phyloP scores from a whole-genome alignment of 2,888 invertebrate species.

The Brenthis hecate region DNA sequence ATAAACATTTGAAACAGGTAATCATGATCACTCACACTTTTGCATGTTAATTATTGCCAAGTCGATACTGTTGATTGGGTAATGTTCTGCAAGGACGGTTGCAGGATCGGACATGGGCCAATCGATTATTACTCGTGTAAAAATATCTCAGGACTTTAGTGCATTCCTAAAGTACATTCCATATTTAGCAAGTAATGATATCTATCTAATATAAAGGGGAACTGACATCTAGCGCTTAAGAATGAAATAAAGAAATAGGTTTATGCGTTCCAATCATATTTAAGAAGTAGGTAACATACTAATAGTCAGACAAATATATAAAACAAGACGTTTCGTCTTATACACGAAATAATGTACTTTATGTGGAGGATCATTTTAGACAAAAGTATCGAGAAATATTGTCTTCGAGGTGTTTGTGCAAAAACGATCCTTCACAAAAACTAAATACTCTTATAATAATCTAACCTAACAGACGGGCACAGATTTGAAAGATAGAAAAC shows the following conservation, averaged over 20 bases:
- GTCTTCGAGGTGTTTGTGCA: slow-evolving; percentile 36
- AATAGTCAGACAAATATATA: slow-evolving; percentile 60
- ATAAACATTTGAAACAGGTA: slow-evolving; percentile 44
- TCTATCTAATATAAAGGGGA: slow-evolving; percentile 37
- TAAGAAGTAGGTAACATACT: slow-evolving; percentile 44
- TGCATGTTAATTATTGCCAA: slow-evolving; percentile 39
- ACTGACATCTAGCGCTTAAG: slow-evolving; percentile 64
- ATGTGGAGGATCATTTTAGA: slow-evolving; percentile 44
- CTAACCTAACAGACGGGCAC: slow-evolving; percentile 71
- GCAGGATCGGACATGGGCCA: slow-evolving; percentile 36
- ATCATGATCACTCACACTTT: slow-evolving; percentile 40
- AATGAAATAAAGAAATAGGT: slow-evolving; percentile 62
- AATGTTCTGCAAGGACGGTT: slow-evolving; percentile 43
- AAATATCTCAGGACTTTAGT: slow-evolving; percentile 25
- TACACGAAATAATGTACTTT: slow-evolving; percentile 57
- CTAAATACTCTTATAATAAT: slow-evolving; percentile 52
- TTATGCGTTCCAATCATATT: slow-evolving; percentile 22
- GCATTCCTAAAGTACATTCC: slow-evolving; percentile 14
- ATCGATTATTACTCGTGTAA: slow-evolving; percentile 29
- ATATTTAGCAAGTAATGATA: slow-evolving; percentile 14
- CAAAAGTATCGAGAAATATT: neutral
- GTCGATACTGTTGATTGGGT: slow-evolving; percentile 29
- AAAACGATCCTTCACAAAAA: slow-evolving; percentile 52
- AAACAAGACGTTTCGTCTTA: slow-evolving; percentile 51
- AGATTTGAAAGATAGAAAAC: slow-evolving; percentile 68